These are phyloP conservation scores for Phalacrocorax aristotelis DNA, from an alignment of 2,113 vertebrate genomes.

Conservation along the genomic window DNA sequence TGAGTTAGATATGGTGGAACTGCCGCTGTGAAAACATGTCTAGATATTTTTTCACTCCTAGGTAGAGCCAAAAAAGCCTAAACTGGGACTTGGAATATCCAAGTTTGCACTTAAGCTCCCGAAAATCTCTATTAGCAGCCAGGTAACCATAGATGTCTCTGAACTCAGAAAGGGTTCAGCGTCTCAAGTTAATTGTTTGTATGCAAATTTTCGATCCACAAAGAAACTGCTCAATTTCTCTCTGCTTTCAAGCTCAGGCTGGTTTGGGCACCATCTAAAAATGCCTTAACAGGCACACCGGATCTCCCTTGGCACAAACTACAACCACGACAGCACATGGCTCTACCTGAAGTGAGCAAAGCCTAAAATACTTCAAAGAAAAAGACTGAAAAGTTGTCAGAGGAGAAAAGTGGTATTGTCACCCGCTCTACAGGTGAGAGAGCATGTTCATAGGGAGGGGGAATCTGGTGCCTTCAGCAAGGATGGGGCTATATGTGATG, in stretches of 20 bases:
- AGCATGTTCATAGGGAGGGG: background rate
- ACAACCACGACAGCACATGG: background rate
- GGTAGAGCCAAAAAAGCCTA: background rate
- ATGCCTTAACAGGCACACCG: background rate
- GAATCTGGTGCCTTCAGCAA: background rate
- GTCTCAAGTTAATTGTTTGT: fast-evolving
- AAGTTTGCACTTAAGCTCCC: background rate
- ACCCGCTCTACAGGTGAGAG: background rate
- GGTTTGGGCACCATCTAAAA: background rate
- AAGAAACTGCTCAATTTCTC: background rate
- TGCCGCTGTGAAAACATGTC: background rate
- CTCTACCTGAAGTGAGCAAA: background rate
- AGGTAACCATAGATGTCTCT: background rate
- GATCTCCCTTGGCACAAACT: background rate
- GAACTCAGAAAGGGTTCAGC: fast-evolving
- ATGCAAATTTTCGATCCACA: background rate
- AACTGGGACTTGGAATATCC: background rate
- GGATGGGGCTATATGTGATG: background rate
- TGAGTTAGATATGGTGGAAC: background rate
- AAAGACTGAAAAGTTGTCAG: background rate
- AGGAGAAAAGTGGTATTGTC: background rate
- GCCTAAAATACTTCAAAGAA: background rate
- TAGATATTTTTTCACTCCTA: background rate
- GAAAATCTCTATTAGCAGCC: background rate
- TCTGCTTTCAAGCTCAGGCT: background rate